Evolutionary conservation across 1,140 invertebrate species (phyloP), one percentile per base, ranked within the genome.

Genomic region (Ephestia elutella): DNA sequence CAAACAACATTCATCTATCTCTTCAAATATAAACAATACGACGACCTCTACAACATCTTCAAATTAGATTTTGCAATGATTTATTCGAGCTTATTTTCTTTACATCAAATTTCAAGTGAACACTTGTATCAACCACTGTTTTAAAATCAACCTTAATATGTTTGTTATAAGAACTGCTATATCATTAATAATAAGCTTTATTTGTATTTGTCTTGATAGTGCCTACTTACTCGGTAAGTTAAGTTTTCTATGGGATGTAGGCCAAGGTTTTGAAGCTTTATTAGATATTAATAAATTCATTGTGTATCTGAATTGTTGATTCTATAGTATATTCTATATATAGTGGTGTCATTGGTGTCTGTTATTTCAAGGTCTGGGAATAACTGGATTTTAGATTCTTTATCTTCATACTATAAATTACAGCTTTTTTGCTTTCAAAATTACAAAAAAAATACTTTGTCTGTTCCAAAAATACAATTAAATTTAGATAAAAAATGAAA

Each of bases 261-360:
- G 50, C n/a, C 50, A 53, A 15, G 50, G 50, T 25, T 25, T 53
- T 21, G 21, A 50, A 25, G 50, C 50, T 50, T 50, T 50, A 20
- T 53, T 53, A 53, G 13, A 8, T 53, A 25, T 53, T 53, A 50
- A 25, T 53, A 21, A 50, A 53, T 53, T 53, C 4, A 25, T 13
- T 53, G 20, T 53, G 20, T 9, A 9, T 50, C 20, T 50, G 18
- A 15, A 49, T 35, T 35, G 9, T 44, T 44, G n/a, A 44, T 44
- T 32, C 38, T 44, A 44, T n/a, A n/a, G n/a, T n/a, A n/a, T n/a
- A n/a, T n/a, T n/a, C n/a, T n/a, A n/a, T n/a, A n/a, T n/a, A n/a
- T n/a, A n/a, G 1, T 35, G 13, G 10, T 35, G 32, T 10, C 9
- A 5, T 9, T 35, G 8, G 32, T 2, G 21, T 25, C 7, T 25